Conservation (phyloP, 2,797 vertebrate species). For the Tinamus major region DNA sequence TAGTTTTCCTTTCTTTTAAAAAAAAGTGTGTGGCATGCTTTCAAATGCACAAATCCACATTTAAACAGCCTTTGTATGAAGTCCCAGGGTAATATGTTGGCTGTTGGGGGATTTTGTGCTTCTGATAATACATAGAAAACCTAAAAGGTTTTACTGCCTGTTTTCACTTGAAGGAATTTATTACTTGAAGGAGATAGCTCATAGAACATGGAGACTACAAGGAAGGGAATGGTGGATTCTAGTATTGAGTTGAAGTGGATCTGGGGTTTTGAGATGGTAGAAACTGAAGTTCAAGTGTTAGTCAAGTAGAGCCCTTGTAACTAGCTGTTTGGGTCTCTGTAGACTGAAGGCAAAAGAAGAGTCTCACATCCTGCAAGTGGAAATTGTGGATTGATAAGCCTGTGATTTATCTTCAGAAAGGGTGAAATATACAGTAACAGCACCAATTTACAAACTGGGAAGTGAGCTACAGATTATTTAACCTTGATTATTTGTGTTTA, state of each 20-base stretch:
- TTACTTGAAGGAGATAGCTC: no score
- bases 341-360: background rate
- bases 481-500: background rate
- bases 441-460: background rate
- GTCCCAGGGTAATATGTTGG: background rate
- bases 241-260: background rate
- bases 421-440: background rate
- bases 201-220: background rate
- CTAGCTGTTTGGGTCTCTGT: background rate
- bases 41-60: background rate
- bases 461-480: background rate
- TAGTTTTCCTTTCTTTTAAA: background rate
- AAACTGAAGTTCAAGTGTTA: background rate
- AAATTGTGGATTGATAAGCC: fast-evolving
- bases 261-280: background rate
- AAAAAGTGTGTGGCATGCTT: background rate
- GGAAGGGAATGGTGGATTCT: background rate
- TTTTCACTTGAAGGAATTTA: background rate
- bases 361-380: fast-evolving
- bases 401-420: background rate
- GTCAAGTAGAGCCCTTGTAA: background rate
- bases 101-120: background rate
- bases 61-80: background rate
- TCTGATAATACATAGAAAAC: background rate
- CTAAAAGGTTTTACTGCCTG: background rate